A percentile compares a stretch with the other conserved stretches of the same genome.
Conservation (phyloP, 2,113 vertebrate species). For the Isurus oxyrinchus region DNA sequence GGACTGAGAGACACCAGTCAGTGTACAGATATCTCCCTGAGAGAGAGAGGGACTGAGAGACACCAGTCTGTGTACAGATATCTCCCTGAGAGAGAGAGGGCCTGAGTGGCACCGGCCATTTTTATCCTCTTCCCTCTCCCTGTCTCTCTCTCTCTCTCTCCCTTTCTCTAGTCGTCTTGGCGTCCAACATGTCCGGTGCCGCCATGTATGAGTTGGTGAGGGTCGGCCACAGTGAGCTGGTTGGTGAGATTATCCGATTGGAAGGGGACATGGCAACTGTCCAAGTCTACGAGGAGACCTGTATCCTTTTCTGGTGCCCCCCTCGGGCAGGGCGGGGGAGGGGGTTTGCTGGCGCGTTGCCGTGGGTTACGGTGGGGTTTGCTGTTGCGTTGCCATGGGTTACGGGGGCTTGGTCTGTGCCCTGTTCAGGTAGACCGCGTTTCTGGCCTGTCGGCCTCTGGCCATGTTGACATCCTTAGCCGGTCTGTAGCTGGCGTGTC, state of each 20-base stretch:
- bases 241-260: slow-evolving; percentile 52
- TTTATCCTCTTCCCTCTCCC: too few relatives aligned
- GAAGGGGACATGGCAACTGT: slow-evolving; percentile 50
- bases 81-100: too few relatives aligned
- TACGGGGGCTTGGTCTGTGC: neutral
- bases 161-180: slow-evolving; percentile 44
- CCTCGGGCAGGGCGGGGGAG: neutral
- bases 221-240: slow-evolving; percentile 46
- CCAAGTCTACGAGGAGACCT: slow-evolving; percentile 53
- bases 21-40: too few relatives aligned
- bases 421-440: neutral
- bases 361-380: too few relatives aligned
- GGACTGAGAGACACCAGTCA: neutral
- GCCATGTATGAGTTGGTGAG: slow-evolving; percentile 53
- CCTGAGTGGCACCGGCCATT: too few relatives aligned
- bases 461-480: slow-evolving; percentile 42
- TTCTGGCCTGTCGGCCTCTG: neutral
- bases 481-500: slow-evolving; percentile 43
- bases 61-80: too few relatives aligned
- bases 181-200: slow-evolving; percentile 43
- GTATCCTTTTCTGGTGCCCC: slow-evolving; percentile 45
- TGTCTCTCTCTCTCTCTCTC: neutral
- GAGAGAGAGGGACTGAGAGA: too few relatives aligned
- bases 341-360: neutral
- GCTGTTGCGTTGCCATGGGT: too few relatives aligned